Conservation (phyloP, 2,113 vertebrate genomes). For the Struthidea cinerea region DNA sequence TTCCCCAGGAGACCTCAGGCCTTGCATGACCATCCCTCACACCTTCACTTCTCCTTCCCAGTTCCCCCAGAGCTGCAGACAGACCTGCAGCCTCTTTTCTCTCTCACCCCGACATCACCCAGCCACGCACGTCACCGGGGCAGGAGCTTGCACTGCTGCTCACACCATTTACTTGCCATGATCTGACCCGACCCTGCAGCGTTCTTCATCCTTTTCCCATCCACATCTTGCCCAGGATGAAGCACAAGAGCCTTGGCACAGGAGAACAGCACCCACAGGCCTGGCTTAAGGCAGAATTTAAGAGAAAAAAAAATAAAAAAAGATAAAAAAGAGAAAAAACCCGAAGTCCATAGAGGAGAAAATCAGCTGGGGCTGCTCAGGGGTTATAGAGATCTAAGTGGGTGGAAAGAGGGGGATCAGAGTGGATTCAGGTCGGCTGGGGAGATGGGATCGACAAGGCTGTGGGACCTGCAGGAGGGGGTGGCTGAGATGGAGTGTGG, state of each 20-base stretch:
- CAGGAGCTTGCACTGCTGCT: not conserved
- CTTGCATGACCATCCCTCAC: not conserved
- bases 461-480: not conserved
- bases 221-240: not conserved
- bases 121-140: rapidly evolving
- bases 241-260: not conserved
- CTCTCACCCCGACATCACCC: not conserved
- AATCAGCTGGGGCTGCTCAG: not conserved
- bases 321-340: not conserved
- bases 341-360: not conserved
- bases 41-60: not conserved
- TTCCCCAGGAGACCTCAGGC: not conserved
- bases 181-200: not conserved
- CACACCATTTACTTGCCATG: rapidly evolving
- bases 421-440: not conserved
- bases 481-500: not conserved
- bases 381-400: rapidly evolving
- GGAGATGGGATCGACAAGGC: not conserved
- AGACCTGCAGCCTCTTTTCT: not conserved
- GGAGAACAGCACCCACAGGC: not conserved
- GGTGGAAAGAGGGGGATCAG: not conserved
- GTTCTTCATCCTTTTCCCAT: not conserved
- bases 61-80: not conserved
- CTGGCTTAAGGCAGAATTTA: not conserved
- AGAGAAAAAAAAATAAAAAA: no score